Evolutionary conservation across 1,140 invertebrate genomes (phyloP).

Genomic region (Zeugodacus cucurbitae): DNA sequence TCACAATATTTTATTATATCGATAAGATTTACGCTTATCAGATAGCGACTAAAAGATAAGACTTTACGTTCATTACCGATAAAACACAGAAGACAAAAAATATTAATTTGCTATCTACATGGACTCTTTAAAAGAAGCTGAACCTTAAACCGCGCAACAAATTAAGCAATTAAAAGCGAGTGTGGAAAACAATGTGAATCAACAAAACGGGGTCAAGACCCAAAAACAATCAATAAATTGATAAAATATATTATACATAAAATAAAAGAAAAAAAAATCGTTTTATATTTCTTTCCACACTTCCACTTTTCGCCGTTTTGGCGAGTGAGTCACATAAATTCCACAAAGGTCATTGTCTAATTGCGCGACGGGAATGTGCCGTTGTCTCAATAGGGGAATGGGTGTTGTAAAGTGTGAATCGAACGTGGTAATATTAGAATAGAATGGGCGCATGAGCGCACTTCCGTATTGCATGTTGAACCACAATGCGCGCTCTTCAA

Average conservation of each 20-base stretch:
- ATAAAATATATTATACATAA: not conserved
- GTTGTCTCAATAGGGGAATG: not conserved
- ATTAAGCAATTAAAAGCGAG: not conserved
- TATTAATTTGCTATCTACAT: not conserved
- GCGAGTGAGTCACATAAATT: not conserved
- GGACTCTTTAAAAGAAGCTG: not conserved
- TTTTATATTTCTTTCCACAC: slow-evolving; percentile 6
- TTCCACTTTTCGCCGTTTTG: not conserved
- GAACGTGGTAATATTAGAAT: not conserved
- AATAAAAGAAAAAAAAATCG: not conserved
- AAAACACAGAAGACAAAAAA: not conserved
- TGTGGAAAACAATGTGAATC: not conserved
- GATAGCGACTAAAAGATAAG: not conserved
- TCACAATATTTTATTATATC: not conserved
- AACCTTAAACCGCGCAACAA: not conserved
- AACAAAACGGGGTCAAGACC: not conserved
- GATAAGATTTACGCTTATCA: not conserved
- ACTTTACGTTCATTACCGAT: not conserved
- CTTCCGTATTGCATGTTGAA: not conserved
- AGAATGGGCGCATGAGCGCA: not conserved
- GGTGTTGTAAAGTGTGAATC: not conserved
- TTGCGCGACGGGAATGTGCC: not conserved
- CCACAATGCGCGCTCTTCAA: not conserved
- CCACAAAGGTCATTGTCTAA: slow-evolving; percentile 15
- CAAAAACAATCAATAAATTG: not conserved